phyloP scores from a whole-genome alignment of 2,113 vertebrate species.

The Zeus faber region DNA sequence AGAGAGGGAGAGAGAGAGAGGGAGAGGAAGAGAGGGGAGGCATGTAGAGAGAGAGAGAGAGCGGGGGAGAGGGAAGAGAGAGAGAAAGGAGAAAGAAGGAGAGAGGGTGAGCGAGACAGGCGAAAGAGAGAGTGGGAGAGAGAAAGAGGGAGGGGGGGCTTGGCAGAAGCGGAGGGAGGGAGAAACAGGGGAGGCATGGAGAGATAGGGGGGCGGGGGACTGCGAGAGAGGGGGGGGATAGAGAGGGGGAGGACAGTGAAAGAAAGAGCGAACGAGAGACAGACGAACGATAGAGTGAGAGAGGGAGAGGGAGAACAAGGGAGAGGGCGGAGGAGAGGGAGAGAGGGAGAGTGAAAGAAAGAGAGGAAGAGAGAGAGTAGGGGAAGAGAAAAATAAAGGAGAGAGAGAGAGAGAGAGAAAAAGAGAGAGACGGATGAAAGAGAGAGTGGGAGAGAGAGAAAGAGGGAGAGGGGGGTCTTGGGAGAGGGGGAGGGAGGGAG shows the following conservation, averaged over 20 bases:
- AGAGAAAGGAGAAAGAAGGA: too few species aligned
- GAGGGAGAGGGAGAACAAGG: not conserved
- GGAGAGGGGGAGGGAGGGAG: slow-evolving; percentile 1
- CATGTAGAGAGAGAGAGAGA: slow-evolving; percentile 20
- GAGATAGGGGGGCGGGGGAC: too few species aligned
- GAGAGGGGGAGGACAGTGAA: too few species aligned
- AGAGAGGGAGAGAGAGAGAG: not conserved
- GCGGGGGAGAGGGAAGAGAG: not conserved
- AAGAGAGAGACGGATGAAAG: not conserved
- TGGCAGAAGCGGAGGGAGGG: too few species aligned
- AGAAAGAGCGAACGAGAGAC: too few species aligned
- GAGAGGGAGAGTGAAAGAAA: not conserved
- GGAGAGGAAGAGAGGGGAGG: slow-evolving; percentile 22
- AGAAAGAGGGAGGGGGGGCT: too few species aligned
- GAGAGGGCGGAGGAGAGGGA: slow-evolving; percentile 3
- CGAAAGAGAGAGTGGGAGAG: too few species aligned
- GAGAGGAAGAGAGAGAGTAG: slow-evolving; percentile 2
- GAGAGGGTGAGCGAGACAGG: too few species aligned
- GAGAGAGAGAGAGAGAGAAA: slow-evolving; percentile 19
- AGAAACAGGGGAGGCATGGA: too few species aligned
- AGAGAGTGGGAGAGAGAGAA: slow-evolving; percentile 5
- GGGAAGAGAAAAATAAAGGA: not conserved
- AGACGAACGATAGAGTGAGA: too few species aligned
- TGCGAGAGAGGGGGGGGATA: too few species aligned
- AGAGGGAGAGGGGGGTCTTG: not conserved